Evolutionary conservation across 2,797 vertebrate genomes (phyloP).

Genomic region (Antennarius maculatus): DNA sequence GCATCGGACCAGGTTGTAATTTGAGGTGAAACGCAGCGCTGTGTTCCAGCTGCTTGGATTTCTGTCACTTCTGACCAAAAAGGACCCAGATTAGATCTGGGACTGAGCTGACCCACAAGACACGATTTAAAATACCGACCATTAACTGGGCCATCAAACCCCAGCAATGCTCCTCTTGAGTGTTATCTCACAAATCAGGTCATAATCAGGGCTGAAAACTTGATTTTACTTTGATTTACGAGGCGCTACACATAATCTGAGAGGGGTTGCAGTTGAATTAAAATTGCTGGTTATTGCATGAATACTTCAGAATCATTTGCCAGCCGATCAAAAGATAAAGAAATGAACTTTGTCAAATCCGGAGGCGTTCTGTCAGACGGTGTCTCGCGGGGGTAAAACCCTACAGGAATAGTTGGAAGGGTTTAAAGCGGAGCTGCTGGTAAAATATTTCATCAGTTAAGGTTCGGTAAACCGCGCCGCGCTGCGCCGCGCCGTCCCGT

Average conservation of each 20-base stretch:
- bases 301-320: constrained; percentile 20
- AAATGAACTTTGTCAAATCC: constrained; percentile 28
- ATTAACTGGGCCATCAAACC: constrained; percentile 2
- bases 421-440: constrained; percentile 6
- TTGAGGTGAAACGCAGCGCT: too few species aligned
- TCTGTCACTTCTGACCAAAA: not conserved
- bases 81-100: too few species aligned
- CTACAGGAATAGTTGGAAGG: constrained; percentile 8
- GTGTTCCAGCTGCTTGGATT: not conserved
- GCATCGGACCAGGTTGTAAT: too few species aligned
- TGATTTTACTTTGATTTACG: not conserved
- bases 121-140: not conserved
- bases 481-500: not conserved
- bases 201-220: not conserved
- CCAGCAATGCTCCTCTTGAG: not conserved
- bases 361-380: constrained; percentile 12
- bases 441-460: constrained; percentile 36
- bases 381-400: not conserved
- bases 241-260: not conserved
- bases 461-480: not conserved
- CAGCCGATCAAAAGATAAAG: constrained; percentile 41
- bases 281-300: constrained; percentile 13
- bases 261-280: not conserved
- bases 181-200: not conserved
- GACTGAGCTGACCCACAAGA: not conserved